Evolutionary conservation across 2,797 vertebrate species (phyloP), one percentile per base, ranked within the genome.

Genomic region (Semotilus atromaculatus): DNA sequence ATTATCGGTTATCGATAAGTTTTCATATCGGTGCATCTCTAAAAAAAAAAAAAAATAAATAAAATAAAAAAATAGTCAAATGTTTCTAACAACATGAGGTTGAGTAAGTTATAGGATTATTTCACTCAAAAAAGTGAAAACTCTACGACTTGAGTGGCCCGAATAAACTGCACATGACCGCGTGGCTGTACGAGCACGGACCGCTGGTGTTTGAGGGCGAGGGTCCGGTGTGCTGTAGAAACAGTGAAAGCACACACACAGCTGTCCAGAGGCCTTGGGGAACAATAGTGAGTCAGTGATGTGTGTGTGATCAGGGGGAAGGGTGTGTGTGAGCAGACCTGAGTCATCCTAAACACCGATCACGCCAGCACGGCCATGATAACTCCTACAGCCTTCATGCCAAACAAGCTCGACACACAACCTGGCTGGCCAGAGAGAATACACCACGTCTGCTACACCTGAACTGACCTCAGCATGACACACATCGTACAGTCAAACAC

Each of bases 301-400:
- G 86, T 87, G 86, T 87, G 87, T 82, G 82, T 23, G 81, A 80
- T 62, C 36, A 67, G 55, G 85, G 74, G 81, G 81, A 75, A 71
- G 83, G 86, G 55, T 78, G 38, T 36, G 29, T 13, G 53, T 36
- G 31, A 75, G 64, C 48, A 77, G 45, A n/a, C 55, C 85, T 78
- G 90, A 91, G 89, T 91, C 90, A 93, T 90, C 62, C 53, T 51
- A 71, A 86, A 85, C 3, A 2, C 62, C 3, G 10, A 58, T 67
- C 45, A 43, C 23, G 0, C 2, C 8, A 26, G 23, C 53, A 43
- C n/a, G 7, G 38, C 55, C 7, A 26, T 26, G 13, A 13, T 45
- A 16, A 16, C 43, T 5, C 11, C 3, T 3, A 13, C 43, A 43
- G 11, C 40, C 40, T 43, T 43, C 40, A 13, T 7, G 29, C 51